Conservation (phyloP, 1,140 invertebrate species). For the Drosophila neocordata region DNA sequence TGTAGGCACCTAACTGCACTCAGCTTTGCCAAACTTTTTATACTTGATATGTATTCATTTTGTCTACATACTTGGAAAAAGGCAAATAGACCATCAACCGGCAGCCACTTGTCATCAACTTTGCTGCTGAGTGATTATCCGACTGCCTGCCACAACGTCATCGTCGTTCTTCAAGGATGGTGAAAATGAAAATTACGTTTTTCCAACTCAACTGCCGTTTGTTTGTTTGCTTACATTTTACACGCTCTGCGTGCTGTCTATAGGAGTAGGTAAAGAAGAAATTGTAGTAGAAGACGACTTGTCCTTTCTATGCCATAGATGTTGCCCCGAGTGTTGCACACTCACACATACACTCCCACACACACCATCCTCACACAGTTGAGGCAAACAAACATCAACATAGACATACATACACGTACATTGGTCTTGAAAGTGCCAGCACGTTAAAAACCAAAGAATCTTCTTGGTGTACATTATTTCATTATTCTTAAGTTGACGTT, state of each 20-base stretch:
- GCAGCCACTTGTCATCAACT: slow-evolving; percentile 63
- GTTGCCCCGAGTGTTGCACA: slow-evolving; percentile 26
- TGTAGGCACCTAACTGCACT: not conserved
- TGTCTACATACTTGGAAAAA: slow-evolving; percentile 26
- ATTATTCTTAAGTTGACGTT: slow-evolving; percentile 65
- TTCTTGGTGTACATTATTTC: slow-evolving; percentile 58
- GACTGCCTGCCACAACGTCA: slow-evolving; percentile 43
- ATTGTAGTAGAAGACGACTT: not conserved
- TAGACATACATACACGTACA: not conserved
- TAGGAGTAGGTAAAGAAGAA: slow-evolving; percentile 10
- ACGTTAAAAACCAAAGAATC: slow-evolving; percentile 31
- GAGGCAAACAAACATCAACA: slow-evolving; percentile 52
- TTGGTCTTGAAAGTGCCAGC: slow-evolving; percentile 20
- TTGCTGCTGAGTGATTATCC: slow-evolving; percentile 69
- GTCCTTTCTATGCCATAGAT: not conserved
- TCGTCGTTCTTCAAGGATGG: slow-evolving; percentile 24
- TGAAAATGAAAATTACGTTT: slow-evolving; percentile 72
- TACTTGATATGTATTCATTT: slow-evolving; percentile 41
- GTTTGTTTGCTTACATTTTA: slow-evolving; percentile 62
- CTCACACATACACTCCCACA: too few relatives aligned
- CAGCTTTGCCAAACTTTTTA: slow-evolving; percentile 24
- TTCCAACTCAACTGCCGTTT: slow-evolving; percentile 27
- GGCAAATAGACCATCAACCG: slow-evolving; percentile 37
- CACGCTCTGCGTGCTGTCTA: slow-evolving; percentile 53
- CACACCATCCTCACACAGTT: slow-evolving; percentile 24